Conservation (phyloP, 1,140 invertebrate genomes). For the Lineus longissimus region DNA sequence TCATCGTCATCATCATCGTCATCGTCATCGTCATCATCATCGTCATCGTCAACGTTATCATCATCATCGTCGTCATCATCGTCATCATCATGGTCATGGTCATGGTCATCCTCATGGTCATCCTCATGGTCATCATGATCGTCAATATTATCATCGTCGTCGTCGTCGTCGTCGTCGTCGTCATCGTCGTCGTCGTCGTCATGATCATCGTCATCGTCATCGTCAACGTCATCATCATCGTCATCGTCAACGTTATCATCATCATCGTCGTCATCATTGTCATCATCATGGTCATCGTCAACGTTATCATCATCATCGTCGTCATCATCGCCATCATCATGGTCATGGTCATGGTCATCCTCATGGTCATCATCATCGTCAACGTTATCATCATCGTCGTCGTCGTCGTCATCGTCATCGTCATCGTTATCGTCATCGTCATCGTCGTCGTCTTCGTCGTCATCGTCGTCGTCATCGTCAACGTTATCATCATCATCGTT, state of each 20-base stretch:
- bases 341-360: too few species aligned
- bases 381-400: constrained; percentile 4
- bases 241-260: constrained; percentile 8
- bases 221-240: constrained; percentile 7
- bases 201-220: too few species aligned
- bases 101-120: too few species aligned
- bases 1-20: background rate
- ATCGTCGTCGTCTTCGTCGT: too few species aligned
- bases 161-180: background rate
- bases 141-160: too few species aligned
- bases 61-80: constrained; percentile 14
- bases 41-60: constrained; percentile 11
- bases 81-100: too few species aligned
- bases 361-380: constrained; percentile 9
- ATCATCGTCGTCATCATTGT: constrained; percentile 1
- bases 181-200: too few species aligned
- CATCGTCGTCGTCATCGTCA: too few species aligned
- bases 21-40: background rate
- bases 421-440: too few species aligned
- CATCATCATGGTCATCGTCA: background rate
- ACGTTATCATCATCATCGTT: constrained; percentile 7
- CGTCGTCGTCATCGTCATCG: constrained; percentile 13
- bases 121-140: too few species aligned
- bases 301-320: background rate
- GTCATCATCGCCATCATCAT: too few species aligned